Conservation (phyloP, 2,113 vertebrate genomes). For the Tenrec ecaudatus region DNA sequence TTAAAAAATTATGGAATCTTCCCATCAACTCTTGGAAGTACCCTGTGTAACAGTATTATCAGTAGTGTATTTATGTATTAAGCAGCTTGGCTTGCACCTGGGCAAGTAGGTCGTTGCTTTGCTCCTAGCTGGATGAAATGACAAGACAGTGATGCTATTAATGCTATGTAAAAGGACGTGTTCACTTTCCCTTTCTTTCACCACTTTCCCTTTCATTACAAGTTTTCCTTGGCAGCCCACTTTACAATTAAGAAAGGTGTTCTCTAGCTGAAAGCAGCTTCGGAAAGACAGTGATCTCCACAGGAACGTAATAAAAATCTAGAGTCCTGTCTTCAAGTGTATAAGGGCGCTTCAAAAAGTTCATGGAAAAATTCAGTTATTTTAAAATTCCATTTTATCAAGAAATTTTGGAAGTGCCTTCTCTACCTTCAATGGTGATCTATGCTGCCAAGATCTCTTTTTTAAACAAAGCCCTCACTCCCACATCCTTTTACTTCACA, state of each 20-base stretch:
- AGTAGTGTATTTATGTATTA: neutral
- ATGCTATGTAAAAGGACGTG: conserved; percentile 8
- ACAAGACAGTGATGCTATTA: neutral
- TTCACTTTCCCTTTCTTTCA: neutral
- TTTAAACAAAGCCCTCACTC: neutral
- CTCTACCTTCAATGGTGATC: neutral
- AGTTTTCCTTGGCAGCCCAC: neutral
- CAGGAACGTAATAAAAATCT: conserved; percentile 14
- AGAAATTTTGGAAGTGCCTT: neutral
- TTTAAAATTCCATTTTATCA: too few species aligned
- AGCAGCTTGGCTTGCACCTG: neutral
- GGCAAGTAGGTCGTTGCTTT: neutral
- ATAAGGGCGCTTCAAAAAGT: too few species aligned
- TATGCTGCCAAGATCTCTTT: conserved; percentile 26
- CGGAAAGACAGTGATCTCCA: conserved; percentile 17
- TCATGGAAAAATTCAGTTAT: too few species aligned
- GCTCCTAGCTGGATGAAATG: neutral
- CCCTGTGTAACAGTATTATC: neutral
- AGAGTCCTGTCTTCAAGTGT: neutral
- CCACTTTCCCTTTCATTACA: neutral
- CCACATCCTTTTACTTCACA: neutral
- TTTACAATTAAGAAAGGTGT: neutral
- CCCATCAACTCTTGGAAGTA: too few species aligned
- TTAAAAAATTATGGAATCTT: too few species aligned
- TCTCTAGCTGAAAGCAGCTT: neutral